A percentile compares a stretch with the other conserved stretches of the same genome.
These are phyloP conservation scores for Delia radicum DNA, from an alignment of 1,140 invertebrate species.

Conservation along the genomic window DNA sequence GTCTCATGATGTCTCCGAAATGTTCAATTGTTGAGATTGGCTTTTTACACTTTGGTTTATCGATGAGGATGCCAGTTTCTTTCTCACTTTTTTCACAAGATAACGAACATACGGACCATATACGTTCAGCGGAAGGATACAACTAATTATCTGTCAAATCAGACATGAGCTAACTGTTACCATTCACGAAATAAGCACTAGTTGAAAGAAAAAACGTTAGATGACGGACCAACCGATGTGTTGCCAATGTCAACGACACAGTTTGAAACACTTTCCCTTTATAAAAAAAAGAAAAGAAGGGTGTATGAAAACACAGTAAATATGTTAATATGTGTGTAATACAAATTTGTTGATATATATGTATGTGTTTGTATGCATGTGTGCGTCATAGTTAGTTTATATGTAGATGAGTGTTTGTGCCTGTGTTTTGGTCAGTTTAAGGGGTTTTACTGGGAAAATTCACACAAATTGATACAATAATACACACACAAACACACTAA, in stretches of 20 bases:
- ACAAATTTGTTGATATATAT: no score
- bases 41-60: no score
- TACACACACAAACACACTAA: neutral
- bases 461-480: neutral
- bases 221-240: neutral
- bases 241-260: conserved; percentile 21
- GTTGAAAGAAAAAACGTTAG: no score
- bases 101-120: no score
- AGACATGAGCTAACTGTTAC: no score
- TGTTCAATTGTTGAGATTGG: no score
- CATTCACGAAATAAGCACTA: neutral
- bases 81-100: no score
- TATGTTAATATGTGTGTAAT: neutral
- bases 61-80: no score
- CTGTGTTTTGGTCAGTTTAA: conserved; percentile 3
- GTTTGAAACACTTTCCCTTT: conserved; percentile 7
- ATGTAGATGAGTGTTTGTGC: conserved; percentile 3
- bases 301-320: no score
- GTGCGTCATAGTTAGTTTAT: neutral
- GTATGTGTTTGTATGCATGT: neutral
- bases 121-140: no score
- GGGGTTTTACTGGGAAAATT: neutral
- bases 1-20: no score
- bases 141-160: no score
- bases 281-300: neutral